Conservation (phyloP, 2,888 invertebrate genomes). For the Bellardia bayeri region DNA sequence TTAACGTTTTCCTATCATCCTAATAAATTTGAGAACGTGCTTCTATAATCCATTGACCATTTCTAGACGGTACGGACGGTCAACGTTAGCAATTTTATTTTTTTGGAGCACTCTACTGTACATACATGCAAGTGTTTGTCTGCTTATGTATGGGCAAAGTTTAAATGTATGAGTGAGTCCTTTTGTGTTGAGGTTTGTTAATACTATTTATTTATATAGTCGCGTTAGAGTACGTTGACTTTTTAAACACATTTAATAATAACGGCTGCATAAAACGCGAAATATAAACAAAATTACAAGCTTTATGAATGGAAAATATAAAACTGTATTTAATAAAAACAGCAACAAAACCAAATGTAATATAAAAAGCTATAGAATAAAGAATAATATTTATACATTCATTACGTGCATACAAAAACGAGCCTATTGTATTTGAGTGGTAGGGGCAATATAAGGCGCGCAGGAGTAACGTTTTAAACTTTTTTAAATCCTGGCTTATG, state of each 20-base stretch:
- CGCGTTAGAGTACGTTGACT: conserved; percentile 73
- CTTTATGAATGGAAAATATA: conserved; percentile 55
- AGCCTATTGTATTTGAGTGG: conserved; percentile 55
- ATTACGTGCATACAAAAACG: conserved; percentile 42
- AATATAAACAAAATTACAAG: conserved; percentile 68
- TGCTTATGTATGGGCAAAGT: background rate
- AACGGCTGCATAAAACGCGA: conserved; percentile 67
- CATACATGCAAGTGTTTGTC: background rate
- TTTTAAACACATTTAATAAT: conserved; percentile 48
- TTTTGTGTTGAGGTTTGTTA: conserved; percentile 63
- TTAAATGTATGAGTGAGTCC: conserved; percentile 48
- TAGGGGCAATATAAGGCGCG: conserved; percentile 14
- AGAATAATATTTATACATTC: conserved; percentile 57
- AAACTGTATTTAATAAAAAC: conserved; percentile 31
- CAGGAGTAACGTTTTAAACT: background rate
- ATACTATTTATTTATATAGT: conserved; percentile 71
- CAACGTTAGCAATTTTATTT: background rate
- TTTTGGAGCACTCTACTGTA: background rate
- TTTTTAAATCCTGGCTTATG: too few species aligned
- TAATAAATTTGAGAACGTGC: too few species aligned
- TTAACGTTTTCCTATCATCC: too few species aligned
- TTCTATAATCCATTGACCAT: too few species aligned
- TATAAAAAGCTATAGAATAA: conserved; percentile 43
- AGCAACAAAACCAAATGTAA: conserved; percentile 16
- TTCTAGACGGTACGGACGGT: too few species aligned